Evolutionary conservation across 2,797 vertebrate species (phyloP).

Genomic region (Apogon talboti): DNA sequence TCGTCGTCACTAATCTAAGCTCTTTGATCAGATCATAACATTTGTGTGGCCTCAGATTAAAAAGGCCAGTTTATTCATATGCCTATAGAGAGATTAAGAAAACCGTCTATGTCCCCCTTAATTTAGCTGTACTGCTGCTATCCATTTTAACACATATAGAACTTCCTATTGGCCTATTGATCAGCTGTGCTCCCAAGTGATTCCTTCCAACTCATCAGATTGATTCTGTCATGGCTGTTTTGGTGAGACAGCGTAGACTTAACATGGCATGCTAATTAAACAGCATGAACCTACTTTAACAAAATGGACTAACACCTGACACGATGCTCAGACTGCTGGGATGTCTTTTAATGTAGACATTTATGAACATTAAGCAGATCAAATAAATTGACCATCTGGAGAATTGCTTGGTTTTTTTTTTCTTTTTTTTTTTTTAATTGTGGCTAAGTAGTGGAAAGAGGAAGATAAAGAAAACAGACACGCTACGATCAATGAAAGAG

Average conservation of each 20-base stretch:
- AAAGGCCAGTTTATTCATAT: slow-evolving; percentile 40
- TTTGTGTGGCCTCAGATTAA: slow-evolving; percentile 23
- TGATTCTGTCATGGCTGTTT: slow-evolving; percentile 73
- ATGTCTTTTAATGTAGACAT: not conserved
- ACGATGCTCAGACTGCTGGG: not conserved
- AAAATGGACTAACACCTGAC: slow-evolving; percentile 13
- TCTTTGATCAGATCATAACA: not conserved
- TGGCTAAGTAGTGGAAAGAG: too few species aligned
- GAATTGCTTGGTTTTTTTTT: too few species aligned
- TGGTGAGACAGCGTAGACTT: slow-evolving; percentile 71
- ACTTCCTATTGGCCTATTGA: slow-evolving; percentile 74
- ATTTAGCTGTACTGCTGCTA: slow-evolving; percentile 53
- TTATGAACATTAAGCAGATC: not conserved
- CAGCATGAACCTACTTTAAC: slow-evolving; percentile 33
- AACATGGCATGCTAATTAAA: slow-evolving; percentile 62
- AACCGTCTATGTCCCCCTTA: slow-evolving; percentile 40
- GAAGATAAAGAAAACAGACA: too few species aligned
- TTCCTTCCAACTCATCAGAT: slow-evolving; percentile 64
- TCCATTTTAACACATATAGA: slow-evolving; percentile 55
- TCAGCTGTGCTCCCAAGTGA: slow-evolving; percentile 55
- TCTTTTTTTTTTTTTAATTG: too few species aligned
- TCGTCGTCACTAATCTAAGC: not conserved
- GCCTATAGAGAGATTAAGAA: slow-evolving; percentile 47
- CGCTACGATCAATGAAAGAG: too few species aligned
- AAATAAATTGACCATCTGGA: not conserved